Conservation (phyloP, 37 sponge, comb jelly and placozoan species). For the Beroe ovata region DNA sequence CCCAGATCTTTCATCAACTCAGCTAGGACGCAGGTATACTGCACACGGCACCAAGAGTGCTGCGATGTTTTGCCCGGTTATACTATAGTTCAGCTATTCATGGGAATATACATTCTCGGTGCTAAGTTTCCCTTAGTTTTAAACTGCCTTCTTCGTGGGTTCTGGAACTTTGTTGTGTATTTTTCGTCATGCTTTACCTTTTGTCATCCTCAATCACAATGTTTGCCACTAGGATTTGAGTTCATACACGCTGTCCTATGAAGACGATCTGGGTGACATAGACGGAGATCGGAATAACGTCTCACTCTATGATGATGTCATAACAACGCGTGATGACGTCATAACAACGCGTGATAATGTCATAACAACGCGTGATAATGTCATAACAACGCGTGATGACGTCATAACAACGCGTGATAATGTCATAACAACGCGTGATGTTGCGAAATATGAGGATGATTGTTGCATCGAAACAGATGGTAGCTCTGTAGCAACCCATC, state of each 20-base stretch:
- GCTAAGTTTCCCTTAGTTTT: too few relatives aligned
- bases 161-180: background rate
- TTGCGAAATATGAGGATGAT: background rate
- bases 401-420: background rate
- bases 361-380: background rate
- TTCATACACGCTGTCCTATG: constrained; percentile 48
- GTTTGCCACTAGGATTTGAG: constrained; percentile 10
- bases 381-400: background rate
- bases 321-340: background rate
- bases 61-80: too few relatives aligned
- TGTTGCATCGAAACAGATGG: constrained; percentile 16
- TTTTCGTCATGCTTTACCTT: background rate
- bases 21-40: background rate
- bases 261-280: constrained; percentile 32
- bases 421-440: background rate
- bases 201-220: background rate
- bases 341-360: background rate
- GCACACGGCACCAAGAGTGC: background rate
- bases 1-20: constrained; percentile 46
- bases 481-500: background rate
- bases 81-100: too few relatives aligned
- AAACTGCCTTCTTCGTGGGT: too few relatives aligned
- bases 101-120: too few relatives aligned
- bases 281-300: background rate
- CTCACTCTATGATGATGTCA: constrained; percentile 27